These are phyloP conservation scores for Erebia palarica DNA, from an alignment of 2,888 invertebrate species.

Conservation along the genomic window DNA sequence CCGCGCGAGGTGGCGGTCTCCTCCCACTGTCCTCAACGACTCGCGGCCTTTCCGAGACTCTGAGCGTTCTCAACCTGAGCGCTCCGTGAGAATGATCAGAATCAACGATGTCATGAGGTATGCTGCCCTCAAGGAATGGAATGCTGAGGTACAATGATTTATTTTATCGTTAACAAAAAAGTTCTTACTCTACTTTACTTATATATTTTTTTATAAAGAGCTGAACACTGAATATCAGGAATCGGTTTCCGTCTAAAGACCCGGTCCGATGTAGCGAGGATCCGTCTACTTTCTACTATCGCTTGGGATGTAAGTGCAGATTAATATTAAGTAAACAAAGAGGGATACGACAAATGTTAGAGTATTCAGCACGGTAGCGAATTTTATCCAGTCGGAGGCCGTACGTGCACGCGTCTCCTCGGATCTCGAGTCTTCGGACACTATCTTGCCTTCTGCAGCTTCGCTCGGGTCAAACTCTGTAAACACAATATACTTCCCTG, in stretches of 20 bases:
- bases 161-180: constrained; percentile 19
- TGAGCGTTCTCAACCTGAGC: constrained; percentile 45
- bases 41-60: constrained; percentile 58
- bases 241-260: too few relatives aligned
- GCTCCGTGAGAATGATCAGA: constrained; percentile 65
- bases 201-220: neutral
- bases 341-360: constrained; percentile 57
- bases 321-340: constrained; percentile 64
- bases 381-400: constrained; percentile 65
- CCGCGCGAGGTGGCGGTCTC: constrained; percentile 69
- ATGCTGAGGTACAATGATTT: constrained; percentile 61
- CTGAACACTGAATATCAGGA: too few relatives aligned
- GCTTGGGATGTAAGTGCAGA: constrained; percentile 64
- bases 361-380: constrained; percentile 69
- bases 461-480: constrained; percentile 71
- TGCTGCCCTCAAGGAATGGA: constrained; percentile 60
- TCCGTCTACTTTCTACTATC: constrained; percentile 38
- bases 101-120: constrained; percentile 73
- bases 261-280: too few relatives aligned
- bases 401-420: constrained; percentile 47
- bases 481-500: constrained; percentile 70
- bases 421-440: constrained; percentile 48
- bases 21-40: constrained; percentile 73
- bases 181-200: neutral
- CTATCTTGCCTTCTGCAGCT: constrained; percentile 49